phyloP scores from a whole-genome alignment of 1,140 invertebrate species.

The Caenorhabditis inopinata region DNA sequence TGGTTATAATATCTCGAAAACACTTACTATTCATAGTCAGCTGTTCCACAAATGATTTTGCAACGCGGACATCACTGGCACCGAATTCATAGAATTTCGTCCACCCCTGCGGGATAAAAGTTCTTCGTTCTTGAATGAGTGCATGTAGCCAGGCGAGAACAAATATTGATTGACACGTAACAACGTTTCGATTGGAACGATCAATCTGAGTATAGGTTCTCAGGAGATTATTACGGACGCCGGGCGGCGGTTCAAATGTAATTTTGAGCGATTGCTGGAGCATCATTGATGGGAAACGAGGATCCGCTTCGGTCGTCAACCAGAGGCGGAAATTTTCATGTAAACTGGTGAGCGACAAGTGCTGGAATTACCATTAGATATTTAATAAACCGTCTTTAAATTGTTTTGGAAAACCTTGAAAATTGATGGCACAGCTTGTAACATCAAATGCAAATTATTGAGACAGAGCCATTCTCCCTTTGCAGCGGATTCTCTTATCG shows the following conservation, averaged over 20 bases:
- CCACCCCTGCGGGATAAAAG: conserved; percentile 84
- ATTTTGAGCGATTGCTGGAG: conserved; percentile 78
- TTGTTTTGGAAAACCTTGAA: conserved; percentile 70
- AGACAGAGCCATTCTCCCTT: conserved; percentile 78
- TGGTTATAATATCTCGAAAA: conserved; percentile 60
- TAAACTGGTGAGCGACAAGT: conserved; percentile 72
- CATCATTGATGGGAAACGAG: conserved; percentile 73
- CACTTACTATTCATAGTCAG: conserved; percentile 67
- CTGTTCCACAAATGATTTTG: conserved; percentile 74
- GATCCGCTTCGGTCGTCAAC: conserved; percentile 76
- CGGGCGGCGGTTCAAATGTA: conserved; percentile 80
- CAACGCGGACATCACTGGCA: conserved; percentile 79
- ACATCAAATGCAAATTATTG: conserved; percentile 85
- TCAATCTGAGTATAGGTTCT: conserved; percentile 68
- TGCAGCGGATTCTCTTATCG: conserved; percentile 70
- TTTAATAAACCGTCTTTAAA: neutral
- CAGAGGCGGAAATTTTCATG: conserved; percentile 76
- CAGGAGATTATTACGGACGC: conserved; percentile 71
- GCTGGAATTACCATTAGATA: conserved; percentile 59
- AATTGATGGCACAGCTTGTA: conserved; percentile 76
- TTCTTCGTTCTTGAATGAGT: conserved; percentile 81
- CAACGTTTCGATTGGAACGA: neutral
- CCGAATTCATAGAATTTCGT: conserved; percentile 87
- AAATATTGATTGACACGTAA: conserved; percentile 70
- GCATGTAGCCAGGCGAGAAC: conserved; percentile 81